phyloP scores from a whole-genome alignment of 2,888 invertebrate species.

The Cabera pusaria region DNA sequence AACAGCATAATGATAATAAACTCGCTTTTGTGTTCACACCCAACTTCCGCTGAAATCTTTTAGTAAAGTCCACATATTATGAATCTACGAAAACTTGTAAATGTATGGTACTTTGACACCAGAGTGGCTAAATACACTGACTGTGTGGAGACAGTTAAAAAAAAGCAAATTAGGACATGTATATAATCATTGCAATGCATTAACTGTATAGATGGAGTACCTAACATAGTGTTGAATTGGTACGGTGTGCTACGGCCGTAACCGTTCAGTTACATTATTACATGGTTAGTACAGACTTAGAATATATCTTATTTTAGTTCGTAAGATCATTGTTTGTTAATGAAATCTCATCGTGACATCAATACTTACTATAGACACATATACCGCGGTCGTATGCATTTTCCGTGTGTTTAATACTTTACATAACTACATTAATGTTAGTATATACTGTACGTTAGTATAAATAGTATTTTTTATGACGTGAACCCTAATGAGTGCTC shows the following conservation, averaged over 20 bases:
- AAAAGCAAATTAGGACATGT: too few relatives aligned
- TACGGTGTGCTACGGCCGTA: conserved; percentile 30
- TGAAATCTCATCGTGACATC: conserved; percentile 38
- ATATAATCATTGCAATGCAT: too few relatives aligned
- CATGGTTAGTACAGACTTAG: conserved; percentile 35
- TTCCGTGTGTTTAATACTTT: conserved; percentile 1
- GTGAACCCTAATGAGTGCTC: conserved; percentile 22
- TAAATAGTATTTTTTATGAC: conserved; percentile 35
- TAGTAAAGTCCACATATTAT: too few relatives aligned
- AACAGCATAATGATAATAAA: too few relatives aligned
- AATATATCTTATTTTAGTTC: conserved; percentile 28
- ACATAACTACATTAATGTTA: conserved; percentile 10
- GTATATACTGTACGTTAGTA: conserved; percentile 26
- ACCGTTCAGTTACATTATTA: conserved; percentile 30
- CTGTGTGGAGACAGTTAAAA: too few relatives aligned
- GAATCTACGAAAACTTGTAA: too few relatives aligned
- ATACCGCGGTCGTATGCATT: conserved; percentile 3
- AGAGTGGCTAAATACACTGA: too few relatives aligned
- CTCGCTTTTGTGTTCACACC: too few relatives aligned
- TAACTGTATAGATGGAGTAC: too few relatives aligned
- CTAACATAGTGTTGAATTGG: too few relatives aligned
- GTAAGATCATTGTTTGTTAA: conserved; percentile 34
- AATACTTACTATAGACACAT: conserved; percentile 18
- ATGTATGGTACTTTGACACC: too few relatives aligned
- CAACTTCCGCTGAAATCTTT: too few relatives aligned